Conservation (phyloP, 92 coral and sea anemone genomes). For the Porites evermanni region DNA sequence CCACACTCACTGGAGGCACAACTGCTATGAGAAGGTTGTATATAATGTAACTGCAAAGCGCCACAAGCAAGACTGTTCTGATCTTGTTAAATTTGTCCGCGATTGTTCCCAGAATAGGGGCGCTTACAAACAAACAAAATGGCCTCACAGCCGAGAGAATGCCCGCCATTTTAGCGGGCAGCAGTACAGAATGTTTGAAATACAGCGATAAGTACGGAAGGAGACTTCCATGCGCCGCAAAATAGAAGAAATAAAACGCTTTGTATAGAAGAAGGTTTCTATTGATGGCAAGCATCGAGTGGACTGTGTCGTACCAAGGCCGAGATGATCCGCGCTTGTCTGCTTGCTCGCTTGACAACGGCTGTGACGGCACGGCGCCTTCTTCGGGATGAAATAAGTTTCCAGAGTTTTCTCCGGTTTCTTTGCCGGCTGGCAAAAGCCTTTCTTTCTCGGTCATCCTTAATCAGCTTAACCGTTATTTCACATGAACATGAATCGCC, state of each 20-base stretch:
- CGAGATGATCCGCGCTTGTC: constrained; percentile 1
- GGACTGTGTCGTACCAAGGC: constrained; percentile 57
- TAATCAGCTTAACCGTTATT: not conserved
- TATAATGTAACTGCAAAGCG: constrained; percentile 79
- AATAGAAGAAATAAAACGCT: constrained; percentile 88
- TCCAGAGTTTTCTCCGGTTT: constrained; percentile 23
- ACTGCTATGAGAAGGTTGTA: constrained; percentile 78
- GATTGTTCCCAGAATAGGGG: constrained; percentile 89
- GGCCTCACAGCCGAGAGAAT: constrained; percentile 86
- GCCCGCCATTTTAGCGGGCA: constrained; percentile 91
- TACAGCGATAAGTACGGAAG: constrained; percentile 88
- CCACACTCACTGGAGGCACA: constrained; percentile 85
- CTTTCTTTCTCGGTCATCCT: constrained; percentile 20
- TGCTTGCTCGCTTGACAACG: constrained; percentile 42
- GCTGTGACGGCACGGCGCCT: constrained; percentile 4
- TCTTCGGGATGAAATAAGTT: constrained; percentile 78
- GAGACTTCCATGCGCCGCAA: constrained; percentile 89
- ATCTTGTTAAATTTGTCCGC: constrained; percentile 95
- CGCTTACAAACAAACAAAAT: constrained; percentile 79
- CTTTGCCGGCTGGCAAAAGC: constrained; percentile 2
- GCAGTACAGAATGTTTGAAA: constrained; percentile 87
- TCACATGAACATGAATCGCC: not conserved
- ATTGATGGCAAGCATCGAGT: constrained; percentile 56
- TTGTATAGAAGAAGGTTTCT: constrained; percentile 74
- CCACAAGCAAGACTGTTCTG: constrained; percentile 71